Percentiles rank a stretch among this genome's conserved stretches.
Conservation (phyloP, 2,113 vertebrate species). For the Climacteris rufus region DNA sequence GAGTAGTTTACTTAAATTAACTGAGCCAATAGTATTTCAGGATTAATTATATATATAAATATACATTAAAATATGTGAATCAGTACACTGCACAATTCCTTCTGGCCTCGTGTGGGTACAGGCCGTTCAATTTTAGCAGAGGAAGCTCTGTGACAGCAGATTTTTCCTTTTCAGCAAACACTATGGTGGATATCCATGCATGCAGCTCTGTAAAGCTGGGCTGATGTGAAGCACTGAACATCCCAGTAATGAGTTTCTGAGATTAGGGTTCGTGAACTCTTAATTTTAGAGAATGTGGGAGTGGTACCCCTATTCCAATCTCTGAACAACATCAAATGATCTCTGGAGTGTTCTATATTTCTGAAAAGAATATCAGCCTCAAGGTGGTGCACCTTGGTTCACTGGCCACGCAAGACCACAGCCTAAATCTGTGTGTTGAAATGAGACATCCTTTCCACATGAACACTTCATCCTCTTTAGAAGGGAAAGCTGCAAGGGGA, state of each 20-base stretch:
- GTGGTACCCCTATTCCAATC: neutral
- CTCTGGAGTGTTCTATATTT: neutral
- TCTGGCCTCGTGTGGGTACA: neutral
- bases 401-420: neutral
- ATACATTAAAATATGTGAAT: neutral
- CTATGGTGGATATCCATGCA: fast-evolving
- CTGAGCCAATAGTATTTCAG: neutral
- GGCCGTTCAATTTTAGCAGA: neutral
- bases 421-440: neutral
- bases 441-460: neutral
- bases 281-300: neutral
- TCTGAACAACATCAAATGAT: neutral
- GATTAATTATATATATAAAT: neutral
- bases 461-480: neutral
- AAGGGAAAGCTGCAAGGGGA: neutral
- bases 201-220: neutral
- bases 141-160: neutral
- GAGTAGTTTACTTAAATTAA: neutral
- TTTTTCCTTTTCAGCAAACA: neutral
- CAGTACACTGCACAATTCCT: neutral
- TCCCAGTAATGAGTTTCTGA: neutral
- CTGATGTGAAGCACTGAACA: neutral
- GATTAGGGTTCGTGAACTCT: neutral
- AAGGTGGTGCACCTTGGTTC: neutral
- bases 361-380: neutral